Conservation (phyloP, 2,888 invertebrate genomes). For the Celastrina argiolus region DNA sequence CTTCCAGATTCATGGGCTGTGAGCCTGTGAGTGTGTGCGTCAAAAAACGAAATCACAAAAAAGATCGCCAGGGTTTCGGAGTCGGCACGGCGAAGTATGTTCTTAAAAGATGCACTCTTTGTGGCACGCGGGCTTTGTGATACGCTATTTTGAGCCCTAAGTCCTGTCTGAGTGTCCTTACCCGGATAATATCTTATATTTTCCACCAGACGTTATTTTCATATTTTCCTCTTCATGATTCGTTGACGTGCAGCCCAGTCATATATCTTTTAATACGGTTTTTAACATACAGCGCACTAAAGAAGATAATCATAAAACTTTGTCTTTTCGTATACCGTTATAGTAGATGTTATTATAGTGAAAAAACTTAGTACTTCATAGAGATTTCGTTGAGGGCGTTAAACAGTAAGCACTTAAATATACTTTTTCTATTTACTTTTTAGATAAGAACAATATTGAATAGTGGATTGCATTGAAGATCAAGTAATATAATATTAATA, state of each 20-base stretch:
- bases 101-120: conserved; percentile 21
- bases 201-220: conserved; percentile 20
- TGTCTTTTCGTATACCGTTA: no score
- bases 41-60: conserved; percentile 22
- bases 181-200: conserved; percentile 22
- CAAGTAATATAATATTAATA: no score
- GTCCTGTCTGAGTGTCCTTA: conserved; percentile 29
- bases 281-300: no score
- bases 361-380: no score
- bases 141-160: conserved; percentile 31
- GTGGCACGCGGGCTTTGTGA: conserved; percentile 27
- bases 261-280: not conserved
- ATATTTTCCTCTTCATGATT: conserved; percentile 19
- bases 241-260: conserved; percentile 6
- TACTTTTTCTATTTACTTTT: no score
- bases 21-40: not conserved
- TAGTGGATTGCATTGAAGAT: no score
- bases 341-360: no score
- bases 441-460: no score
- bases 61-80: conserved; percentile 23
- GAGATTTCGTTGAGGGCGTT: no score
- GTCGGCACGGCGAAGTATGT: conserved; percentile 19
- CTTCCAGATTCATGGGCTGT: conserved; percentile 12
- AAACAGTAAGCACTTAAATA: no score
- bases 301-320: no score